Percentiles rank a stretch among this genome's conserved stretches.
Conservation (phyloP, 2,113 vertebrate species). For the Heloderma charlesbogerti region DNA sequence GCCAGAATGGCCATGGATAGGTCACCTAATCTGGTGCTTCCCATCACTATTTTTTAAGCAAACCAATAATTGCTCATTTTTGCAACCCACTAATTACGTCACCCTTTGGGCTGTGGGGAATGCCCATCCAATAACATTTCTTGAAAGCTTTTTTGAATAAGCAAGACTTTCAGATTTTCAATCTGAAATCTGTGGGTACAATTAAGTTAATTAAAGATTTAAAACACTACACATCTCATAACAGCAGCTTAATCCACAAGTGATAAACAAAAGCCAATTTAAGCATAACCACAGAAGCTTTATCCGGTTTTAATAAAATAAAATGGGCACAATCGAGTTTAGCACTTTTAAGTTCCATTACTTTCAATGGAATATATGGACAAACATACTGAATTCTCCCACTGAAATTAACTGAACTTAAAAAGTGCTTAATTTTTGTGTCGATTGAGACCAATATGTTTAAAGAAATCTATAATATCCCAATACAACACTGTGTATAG, state of each 20-base stretch:
- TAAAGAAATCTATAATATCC: not conserved
- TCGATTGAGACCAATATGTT: not conserved
- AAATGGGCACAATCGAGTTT: not conserved
- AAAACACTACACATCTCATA: not conserved
- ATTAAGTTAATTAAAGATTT: conserved; percentile 1
- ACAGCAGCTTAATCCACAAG: not conserved
- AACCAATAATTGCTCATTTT: not conserved
- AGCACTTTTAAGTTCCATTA: not conserved
- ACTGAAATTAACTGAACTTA: not conserved
- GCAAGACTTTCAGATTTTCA: not conserved
- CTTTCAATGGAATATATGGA: not conserved
- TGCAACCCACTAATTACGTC: not conserved
- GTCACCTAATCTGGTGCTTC: not conserved
- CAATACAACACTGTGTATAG: not conserved
- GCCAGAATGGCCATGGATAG: not conserved
- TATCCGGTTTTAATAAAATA: not conserved
- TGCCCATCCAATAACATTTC: not conserved
- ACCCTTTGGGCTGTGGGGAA: not conserved
- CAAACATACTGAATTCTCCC: not conserved
- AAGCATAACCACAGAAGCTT: not conserved
- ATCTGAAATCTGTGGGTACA: not conserved
- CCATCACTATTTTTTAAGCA: conserved; percentile 9
- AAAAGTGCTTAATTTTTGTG: not conserved
- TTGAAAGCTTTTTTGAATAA: not conserved
- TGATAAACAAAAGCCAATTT: not conserved